Conservation (phyloP, 2,113 vertebrate genomes). For the Muntiacus reevesi region DNA sequence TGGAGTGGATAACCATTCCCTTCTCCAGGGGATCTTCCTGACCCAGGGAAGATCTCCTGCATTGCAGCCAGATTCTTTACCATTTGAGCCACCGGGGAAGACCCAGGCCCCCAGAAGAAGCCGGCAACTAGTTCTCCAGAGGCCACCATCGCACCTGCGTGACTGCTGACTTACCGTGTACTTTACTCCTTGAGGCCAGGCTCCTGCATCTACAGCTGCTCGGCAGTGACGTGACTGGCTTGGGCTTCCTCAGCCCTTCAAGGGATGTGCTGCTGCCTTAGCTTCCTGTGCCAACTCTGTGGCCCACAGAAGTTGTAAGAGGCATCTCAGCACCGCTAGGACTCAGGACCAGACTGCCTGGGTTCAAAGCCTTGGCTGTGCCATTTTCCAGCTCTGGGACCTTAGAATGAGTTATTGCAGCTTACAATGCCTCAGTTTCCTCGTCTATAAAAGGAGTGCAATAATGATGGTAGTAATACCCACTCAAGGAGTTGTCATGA, state of each 20-base stretch:
- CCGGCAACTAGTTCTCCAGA: neutral
- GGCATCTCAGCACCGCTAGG: neutral
- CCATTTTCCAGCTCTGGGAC: neutral
- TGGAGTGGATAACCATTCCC: neutral
- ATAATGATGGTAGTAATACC: fast-evolving
- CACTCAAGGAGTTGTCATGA: fast-evolving
- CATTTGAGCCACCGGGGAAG: neutral
- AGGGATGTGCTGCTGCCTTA: no score
- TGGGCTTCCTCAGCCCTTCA: neutral
- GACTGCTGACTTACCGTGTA: no score
- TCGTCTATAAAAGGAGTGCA: fast-evolving
- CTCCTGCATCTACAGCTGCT: neutral
- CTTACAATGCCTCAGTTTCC: neutral
- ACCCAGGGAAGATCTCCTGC: neutral
- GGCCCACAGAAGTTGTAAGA: neutral
- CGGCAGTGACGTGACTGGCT: neutral
- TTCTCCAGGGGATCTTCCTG: neutral
- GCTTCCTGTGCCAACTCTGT: neutral
- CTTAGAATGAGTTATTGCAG: neutral
- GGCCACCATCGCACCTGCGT: neutral
- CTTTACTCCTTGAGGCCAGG: neutral
- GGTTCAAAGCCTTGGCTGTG: neutral
- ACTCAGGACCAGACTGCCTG: neutral
- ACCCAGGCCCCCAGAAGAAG: neutral
- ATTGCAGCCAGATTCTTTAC: neutral